Base-by-base conservation (phyloP, 37 sponge, comb jelly and placozoan genomes). In the Halichondria panicea region DNA sequence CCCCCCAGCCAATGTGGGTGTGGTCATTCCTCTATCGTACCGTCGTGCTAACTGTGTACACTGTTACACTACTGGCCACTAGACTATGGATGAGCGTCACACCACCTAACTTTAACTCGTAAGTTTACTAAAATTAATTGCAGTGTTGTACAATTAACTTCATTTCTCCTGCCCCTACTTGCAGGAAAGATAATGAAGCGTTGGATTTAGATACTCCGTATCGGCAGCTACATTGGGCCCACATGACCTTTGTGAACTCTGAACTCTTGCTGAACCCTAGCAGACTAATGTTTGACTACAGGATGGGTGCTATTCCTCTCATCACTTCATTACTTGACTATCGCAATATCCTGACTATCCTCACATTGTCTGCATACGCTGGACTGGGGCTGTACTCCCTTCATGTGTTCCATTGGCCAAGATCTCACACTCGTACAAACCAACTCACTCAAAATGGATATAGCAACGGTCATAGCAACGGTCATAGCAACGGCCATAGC, bases 291-390 rank as follows among this genome's bases (percentile, higher is more conserved):
- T 71, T 86, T 69, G 96, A 96, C 67, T 96, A 92, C 85, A 82
- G 90, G 0, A 96, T 96, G 96, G 81, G 80, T 21, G 92, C 93
- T 12, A 78, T 96, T 48, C 93, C 93, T 37, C 84, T 89, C n/a
- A 70, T 96, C 4, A 71, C 82, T 22, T 64, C 85, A 15, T 41
- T 88, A 11, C 35, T 42, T 8, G 96, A 96, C 43, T 71, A 67
- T 11, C 71, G 96, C 32, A 89, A 92, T 52, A 0, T 94, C 18
- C 71, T 78, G 12, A 94, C 90, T 11, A 0, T 79, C 35, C 0
- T 78, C 39, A 83, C 84, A 11, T 79, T 94, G 43, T 3, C 24
- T 0, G 46, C 9, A 37, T 15, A 79, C 0, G 43, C 48, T 21
- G 42, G 31, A 39, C 77, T 87, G 1, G 74, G 79, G 22, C 0